A percentile compares a stretch with the other conserved stretches of the same genome.
Conservation (phyloP, 2,797 vertebrate genomes). For the Carduelis carduelis region DNA sequence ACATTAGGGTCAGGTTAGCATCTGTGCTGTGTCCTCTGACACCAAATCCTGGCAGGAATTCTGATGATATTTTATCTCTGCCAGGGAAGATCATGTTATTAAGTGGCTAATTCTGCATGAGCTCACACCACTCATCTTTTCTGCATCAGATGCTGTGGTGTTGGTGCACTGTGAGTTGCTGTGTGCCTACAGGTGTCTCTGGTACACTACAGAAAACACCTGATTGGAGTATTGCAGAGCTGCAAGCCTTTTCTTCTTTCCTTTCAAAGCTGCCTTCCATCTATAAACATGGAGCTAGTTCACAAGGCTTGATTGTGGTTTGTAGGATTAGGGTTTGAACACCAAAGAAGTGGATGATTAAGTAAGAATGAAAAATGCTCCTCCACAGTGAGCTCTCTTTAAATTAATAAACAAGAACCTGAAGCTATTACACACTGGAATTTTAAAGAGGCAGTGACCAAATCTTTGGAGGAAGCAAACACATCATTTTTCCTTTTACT, state of each 20-base stretch:
- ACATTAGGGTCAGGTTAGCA: fast-evolving
- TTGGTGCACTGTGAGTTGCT: background rate
- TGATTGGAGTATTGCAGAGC: background rate
- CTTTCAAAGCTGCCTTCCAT: background rate
- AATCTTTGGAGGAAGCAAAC: background rate
- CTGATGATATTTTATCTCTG: background rate
- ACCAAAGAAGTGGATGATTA: background rate
- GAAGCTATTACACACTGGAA: background rate
- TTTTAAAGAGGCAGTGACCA: background rate
- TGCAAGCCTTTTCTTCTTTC: background rate
- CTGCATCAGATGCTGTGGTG: background rate
- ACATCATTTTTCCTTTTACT: background rate
- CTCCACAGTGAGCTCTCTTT: background rate
- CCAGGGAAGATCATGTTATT: background rate
- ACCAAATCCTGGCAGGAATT: background rate
- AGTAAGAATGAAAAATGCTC: background rate
- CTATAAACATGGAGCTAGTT: background rate
- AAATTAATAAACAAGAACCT: background rate
- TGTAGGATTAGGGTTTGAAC: slow-evolving; percentile 22
- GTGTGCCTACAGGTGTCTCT: background rate
- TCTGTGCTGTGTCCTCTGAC: background rate
- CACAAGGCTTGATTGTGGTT: background rate
- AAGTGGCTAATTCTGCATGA: background rate
- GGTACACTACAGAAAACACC: fast-evolving
- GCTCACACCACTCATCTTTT: background rate